Percentiles rank a stretch among this genome's conserved stretches.
Evolutionary conservation across 2,888 invertebrate species (phyloP).

Genomic region (Thelaira solivaga): DNA sequence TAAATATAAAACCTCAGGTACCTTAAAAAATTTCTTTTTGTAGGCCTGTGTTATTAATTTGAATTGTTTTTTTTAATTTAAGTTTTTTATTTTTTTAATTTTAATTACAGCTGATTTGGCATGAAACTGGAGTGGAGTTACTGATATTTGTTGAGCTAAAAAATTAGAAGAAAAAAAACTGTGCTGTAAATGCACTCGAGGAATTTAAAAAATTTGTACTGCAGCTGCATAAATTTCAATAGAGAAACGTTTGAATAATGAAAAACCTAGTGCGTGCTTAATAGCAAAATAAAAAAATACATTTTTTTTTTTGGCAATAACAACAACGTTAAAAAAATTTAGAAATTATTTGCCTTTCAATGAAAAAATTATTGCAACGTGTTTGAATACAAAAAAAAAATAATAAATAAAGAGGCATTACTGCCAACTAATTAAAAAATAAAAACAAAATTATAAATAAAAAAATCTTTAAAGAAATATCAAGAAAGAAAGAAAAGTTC

Average conservation of each 20-base stretch:
- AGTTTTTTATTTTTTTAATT: slow-evolving; percentile 17
- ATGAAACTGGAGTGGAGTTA: slow-evolving; percentile 25
- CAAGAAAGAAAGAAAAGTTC: background rate
- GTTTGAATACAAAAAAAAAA: slow-evolving; percentile 18
- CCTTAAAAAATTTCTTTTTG: too few relatives aligned
- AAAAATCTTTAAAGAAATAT: slow-evolving; percentile 6
- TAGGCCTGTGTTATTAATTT: too few relatives aligned
- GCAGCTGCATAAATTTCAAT: slow-evolving; percentile 43
- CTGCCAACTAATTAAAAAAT: slow-evolving; percentile 40
- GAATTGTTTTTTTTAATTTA: too few relatives aligned
- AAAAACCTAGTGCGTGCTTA: slow-evolving; percentile 32
- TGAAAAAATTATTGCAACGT: slow-evolving; percentile 39
- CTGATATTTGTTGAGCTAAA: background rate
- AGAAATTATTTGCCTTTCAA: slow-evolving; percentile 43
- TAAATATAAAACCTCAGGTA: too few relatives aligned
- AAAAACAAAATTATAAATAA: slow-evolving; percentile 22
- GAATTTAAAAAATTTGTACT: slow-evolving; percentile 14
- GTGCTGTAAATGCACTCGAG: slow-evolving; percentile 9
- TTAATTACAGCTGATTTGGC: slow-evolving; percentile 48
- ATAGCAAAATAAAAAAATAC: slow-evolving; percentile 23
- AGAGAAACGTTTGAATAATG: background rate
- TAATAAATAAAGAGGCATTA: slow-evolving; percentile 22
- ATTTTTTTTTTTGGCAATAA: slow-evolving; percentile 37
- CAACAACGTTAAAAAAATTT: background rate
- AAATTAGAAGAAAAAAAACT: background rate